Conservation (phyloP, 2,797 vertebrate genomes). For the Ptychobarbus kaznakovi region DNA sequence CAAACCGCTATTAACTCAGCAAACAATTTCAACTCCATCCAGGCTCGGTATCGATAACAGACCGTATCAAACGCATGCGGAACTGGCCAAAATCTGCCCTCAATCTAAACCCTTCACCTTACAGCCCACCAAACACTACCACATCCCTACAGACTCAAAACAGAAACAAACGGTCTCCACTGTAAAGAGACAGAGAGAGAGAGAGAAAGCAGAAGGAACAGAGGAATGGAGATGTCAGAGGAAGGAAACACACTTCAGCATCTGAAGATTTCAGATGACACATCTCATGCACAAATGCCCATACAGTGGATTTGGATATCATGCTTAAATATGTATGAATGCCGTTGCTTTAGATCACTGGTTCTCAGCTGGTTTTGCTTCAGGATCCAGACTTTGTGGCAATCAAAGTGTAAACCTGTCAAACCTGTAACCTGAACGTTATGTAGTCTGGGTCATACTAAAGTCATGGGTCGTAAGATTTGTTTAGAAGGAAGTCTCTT, state of each 20-base stretch:
- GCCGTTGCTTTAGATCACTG: conserved; percentile 19
- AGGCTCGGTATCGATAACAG: conserved; percentile 69
- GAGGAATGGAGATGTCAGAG: conserved; percentile 29
- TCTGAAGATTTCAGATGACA: conserved; percentile 34
- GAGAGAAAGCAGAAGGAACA: background rate
- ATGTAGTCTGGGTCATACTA: background rate
- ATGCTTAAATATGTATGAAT: conserved; percentile 38
- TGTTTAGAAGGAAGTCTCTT: background rate
- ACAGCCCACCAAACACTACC: conserved; percentile 37
- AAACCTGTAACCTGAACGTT: background rate
- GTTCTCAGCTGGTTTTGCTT: background rate
- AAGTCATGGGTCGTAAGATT: background rate
- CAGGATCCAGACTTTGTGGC: background rate
- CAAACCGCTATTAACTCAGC: conserved; percentile 82
- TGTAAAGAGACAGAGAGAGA: conserved; percentile 32
- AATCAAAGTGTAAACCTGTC: background rate
- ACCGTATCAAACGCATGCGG: conserved; percentile 35
- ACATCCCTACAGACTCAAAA: conserved; percentile 17
- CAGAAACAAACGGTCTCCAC: conserved; percentile 28
- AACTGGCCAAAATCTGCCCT: conserved; percentile 73
- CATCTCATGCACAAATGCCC: background rate
- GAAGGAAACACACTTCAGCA: conserved; percentile 9
- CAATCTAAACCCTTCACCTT: conserved; percentile 83
- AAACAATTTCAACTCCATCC: conserved; percentile 73
- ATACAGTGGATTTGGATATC: background rate